Conservation (phyloP, 2,797 vertebrate genomes). For the Syngnathus acus region DNA sequence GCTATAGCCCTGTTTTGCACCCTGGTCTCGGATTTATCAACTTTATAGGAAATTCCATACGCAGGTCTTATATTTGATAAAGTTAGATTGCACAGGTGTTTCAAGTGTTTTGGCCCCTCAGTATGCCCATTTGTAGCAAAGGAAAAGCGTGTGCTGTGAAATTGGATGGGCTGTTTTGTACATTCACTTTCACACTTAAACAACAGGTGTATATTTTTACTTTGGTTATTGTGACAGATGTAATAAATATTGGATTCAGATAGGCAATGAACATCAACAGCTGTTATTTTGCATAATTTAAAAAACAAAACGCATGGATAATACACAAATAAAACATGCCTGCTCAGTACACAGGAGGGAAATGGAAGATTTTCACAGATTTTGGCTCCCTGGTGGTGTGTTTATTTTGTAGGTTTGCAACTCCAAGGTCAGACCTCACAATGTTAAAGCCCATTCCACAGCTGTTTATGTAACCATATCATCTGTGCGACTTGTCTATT, state of each 20-base stretch:
- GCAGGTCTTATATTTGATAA: not conserved
- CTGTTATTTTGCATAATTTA: not conserved
- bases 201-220: not conserved
- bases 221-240: not conserved
- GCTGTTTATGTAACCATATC: not conserved
- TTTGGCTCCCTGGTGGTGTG: not conserved
- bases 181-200: not conserved
- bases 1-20: not conserved
- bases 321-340: not conserved
- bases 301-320: not conserved
- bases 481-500: not conserved
- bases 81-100: not conserved
- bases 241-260: not conserved
- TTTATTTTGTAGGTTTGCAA: not conserved
- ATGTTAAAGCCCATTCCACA: not conserved
- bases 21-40: not conserved
- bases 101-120: not conserved
- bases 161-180: not conserved
- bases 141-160: not conserved
- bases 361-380: not conserved
- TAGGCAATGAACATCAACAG: not conserved
- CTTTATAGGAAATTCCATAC: not conserved
- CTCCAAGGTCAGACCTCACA: not conserved
- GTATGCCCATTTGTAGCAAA: not conserved
- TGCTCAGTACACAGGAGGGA: not conserved